phyloP scores from a whole-genome alignment of 2,113 vertebrate genomes.

The Zingel zingel region DNA sequence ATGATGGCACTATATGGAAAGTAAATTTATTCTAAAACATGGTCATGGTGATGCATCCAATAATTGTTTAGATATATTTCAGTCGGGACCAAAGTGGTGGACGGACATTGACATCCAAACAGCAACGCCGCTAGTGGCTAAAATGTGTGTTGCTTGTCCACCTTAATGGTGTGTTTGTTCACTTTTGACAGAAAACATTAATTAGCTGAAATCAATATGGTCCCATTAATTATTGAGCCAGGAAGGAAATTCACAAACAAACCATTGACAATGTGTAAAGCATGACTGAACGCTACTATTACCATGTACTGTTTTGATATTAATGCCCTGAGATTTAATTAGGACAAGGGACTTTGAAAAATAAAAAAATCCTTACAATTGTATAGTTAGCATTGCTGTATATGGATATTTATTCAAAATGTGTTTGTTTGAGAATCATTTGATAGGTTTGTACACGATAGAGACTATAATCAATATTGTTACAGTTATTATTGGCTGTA shows the following conservation, averaged over 20 bases:
- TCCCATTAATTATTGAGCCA: constrained; percentile 47
- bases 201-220: constrained; percentile 51
- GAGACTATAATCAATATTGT: constrained; percentile 29
- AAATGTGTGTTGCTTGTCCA: not conserved
- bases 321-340: constrained; percentile 36
- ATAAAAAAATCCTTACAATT: not conserved
- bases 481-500: constrained; percentile 11
- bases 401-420: constrained; percentile 5
- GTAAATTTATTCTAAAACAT: not conserved
- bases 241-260: constrained; percentile 48
- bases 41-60: not conserved
- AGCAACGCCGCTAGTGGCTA: not conserved
- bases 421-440: not conserved
- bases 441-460: not conserved
- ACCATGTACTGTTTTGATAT: constrained; percentile 16
- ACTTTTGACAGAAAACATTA: constrained; percentile 39
- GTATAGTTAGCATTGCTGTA: not conserved
- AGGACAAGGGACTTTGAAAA: not conserved
- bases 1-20: not conserved
- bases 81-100: not conserved
- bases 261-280: constrained; percentile 42
- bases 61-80: not conserved
- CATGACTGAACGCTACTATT: constrained; percentile 43
- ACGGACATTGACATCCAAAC: not conserved
- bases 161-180: not conserved